Evolutionary conservation across 37 sponge, comb jelly and placozoan genomes (phyloP).

Genomic region (Amphimedon queenslandica): DNA sequence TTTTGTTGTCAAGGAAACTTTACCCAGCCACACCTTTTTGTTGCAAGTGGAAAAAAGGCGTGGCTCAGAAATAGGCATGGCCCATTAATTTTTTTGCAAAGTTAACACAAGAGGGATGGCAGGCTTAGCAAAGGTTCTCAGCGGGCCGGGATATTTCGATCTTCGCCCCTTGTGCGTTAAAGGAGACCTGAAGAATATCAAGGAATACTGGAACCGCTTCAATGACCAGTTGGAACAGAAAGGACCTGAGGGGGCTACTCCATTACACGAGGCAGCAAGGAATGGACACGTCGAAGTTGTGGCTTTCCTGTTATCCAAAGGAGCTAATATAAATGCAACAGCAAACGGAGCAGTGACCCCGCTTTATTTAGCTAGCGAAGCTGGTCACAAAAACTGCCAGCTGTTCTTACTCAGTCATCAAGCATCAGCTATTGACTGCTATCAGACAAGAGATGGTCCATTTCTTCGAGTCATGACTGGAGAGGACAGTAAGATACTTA

Average conservation of each 20-base stretch:
- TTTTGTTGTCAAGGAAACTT: neutral
- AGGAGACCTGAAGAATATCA: constrained; percentile 74
- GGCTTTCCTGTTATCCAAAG: neutral
- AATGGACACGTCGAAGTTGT: neutral
- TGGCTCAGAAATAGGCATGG: no score
- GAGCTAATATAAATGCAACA: neutral
- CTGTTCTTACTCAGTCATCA: neutral
- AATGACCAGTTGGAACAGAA: neutral
- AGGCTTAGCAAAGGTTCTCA: no score
- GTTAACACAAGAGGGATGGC: no score
- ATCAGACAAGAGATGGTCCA: no score
- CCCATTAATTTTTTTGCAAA: no score
- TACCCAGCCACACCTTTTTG: no score
- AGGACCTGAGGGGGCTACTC: neutral
- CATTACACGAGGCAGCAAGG: neutral
- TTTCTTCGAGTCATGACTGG: no score
- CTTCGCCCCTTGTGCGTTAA: neutral
- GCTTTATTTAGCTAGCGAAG: neutral
- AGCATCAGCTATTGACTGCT: no score
- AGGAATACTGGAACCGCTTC: constrained; percentile 66
- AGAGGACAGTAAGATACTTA: no score
- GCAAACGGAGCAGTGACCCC: neutral
- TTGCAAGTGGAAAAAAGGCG: no score
- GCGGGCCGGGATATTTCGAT: neutral
- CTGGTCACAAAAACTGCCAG: neutral